These are phyloP conservation scores for Onthophagus taurus DNA, from an alignment of 1,140 invertebrate genomes.

Conservation along the genomic window DNA sequence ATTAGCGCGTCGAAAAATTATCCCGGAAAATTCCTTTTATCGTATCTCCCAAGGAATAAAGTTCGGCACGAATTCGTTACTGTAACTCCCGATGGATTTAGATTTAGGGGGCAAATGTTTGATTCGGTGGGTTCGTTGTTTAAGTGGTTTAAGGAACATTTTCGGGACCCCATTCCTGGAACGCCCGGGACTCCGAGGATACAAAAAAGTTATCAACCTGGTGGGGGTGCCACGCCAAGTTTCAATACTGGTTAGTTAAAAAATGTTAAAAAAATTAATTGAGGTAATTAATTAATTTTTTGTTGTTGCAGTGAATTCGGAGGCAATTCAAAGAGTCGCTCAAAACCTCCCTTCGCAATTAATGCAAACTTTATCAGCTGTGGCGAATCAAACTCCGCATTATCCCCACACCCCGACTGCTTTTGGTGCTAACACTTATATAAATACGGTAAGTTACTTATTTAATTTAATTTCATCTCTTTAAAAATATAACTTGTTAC, in stretches of 20 bases:
- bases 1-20: slow-evolving; percentile 79
- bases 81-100: slow-evolving; percentile 85
- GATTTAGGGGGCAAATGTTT: slow-evolving; percentile 83
- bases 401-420: slow-evolving; percentile 52
- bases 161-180: slow-evolving; percentile 77
- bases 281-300: background rate
- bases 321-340: slow-evolving; percentile 63
- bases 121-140: slow-evolving; percentile 74
- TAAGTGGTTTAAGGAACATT: slow-evolving; percentile 98
- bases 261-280: background rate
- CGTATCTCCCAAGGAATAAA: slow-evolving; percentile 79
- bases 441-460: slow-evolving; percentile 42
- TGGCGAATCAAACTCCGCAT: slow-evolving; percentile 57
- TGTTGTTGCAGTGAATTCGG: slow-evolving; percentile 47
- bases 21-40: slow-evolving; percentile 92
- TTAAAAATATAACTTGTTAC: slow-evolving; percentile 5
- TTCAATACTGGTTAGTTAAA: slow-evolving; percentile 20
- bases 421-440: slow-evolving; percentile 41
- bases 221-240: slow-evolving; percentile 24
- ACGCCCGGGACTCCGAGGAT: slow-evolving; percentile 65
- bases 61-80: slow-evolving; percentile 87
- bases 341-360: slow-evolving; percentile 64
- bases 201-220: slow-evolving; percentile 53
- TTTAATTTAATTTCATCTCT: background rate
- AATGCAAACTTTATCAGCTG: slow-evolving; percentile 58